phyloP scores from a whole-genome alignment of 2,797 vertebrate species.

The Dromococcyx pavoninus region DNA sequence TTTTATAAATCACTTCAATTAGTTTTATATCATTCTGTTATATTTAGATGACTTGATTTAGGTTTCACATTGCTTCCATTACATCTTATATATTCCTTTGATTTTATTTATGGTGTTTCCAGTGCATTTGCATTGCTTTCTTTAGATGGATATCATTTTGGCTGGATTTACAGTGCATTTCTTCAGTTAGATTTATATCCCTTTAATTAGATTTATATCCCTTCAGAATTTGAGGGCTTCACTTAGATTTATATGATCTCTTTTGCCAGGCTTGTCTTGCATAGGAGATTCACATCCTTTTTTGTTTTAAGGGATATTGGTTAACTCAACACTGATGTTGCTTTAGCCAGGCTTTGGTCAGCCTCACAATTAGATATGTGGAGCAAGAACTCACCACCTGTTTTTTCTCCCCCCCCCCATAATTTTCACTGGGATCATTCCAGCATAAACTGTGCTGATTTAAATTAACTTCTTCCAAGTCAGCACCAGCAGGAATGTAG shows the following conservation, averaged over 20 bases:
- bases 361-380: not conserved
- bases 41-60: slow-evolving; percentile 36
- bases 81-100: slow-evolving; percentile 19
- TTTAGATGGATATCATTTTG: slow-evolving; percentile 59
- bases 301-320: slow-evolving; percentile 10
- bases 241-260: slow-evolving; percentile 45
- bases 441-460: not conserved
- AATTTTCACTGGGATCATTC: not conserved
- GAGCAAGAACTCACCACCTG: not conserved
- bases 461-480: not conserved
- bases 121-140: slow-evolving; percentile 58
- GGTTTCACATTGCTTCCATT: slow-evolving; percentile 18
- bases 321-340: not conserved
- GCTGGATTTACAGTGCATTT: slow-evolving; percentile 68
- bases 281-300: not conserved
- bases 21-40: slow-evolving; percentile 24
- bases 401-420: fast-evolving
- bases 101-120: slow-evolving; percentile 64
- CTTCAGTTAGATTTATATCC: slow-evolving; percentile 61
- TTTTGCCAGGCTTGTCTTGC: not conserved
- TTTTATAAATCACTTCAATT: slow-evolving; percentile 63
- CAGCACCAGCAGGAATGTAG: not conserved
- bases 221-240: slow-evolving; percentile 50
- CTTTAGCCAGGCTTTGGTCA: not conserved
- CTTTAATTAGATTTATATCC: slow-evolving; percentile 76